Evolutionary conservation across 2,888 invertebrate species (phyloP), one percentile per base, ranked within the genome.

Genomic region (Agonopterix arenella): DNA sequence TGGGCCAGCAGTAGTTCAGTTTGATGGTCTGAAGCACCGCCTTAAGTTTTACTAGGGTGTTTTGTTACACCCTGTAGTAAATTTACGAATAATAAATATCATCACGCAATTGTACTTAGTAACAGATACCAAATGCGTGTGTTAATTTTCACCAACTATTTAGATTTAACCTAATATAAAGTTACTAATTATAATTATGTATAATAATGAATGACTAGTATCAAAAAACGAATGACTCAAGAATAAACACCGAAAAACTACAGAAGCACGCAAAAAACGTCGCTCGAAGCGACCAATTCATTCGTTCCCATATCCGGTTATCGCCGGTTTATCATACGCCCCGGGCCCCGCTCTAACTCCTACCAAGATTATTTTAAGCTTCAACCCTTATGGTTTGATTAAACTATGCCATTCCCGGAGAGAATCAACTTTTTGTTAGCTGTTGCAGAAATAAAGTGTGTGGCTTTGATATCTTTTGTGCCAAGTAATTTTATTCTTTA

Each of bases 241-340:
- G 62, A 70, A 79, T 80, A 59, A 51, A 51, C 51, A 50, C 62
- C 57, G 50, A 60, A 72, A 70, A 73, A 70, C 64, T 72, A 76
- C 70, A 73, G 62, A 66, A 67, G 64, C 70, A 74, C 70, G 76
- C 80, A 80, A 80, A 81, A 83, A 83, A 73, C 71, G 68, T 80
- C 60, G 83, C 84, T 79, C 64, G 66, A 68, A 84, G 84, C 80
- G 66, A 68, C 74, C 83, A 84, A 85, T 85, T 84, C 83, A 80
- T 81, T 81, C 79, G 72, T 76, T 69, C 77, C 74, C 78, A 83
- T 84, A 84, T 81, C 80, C 79, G 78, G 80, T 82, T 86, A 88
- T 88, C 84, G 75, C 65, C 75, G 73, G 77, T 84, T 85, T 83
- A 86, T 88, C 85, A 84, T 84, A 74, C 72, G 83, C 84, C 79